Conservation (phyloP, 1,140 invertebrate species). For the Hyles vespertilio region DNA sequence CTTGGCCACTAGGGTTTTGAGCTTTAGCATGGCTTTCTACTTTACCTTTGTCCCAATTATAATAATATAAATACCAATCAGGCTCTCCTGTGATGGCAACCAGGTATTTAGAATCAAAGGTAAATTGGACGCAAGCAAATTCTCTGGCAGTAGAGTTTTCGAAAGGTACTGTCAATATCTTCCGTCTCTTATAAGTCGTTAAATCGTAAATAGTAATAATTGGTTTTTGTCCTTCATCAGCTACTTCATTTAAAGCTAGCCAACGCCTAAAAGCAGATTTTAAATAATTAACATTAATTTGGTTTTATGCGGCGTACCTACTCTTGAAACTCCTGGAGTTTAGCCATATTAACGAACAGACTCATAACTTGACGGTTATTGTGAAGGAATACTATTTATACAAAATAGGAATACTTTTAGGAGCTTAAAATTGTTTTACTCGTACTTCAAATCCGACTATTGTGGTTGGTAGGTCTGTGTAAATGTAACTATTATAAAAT, state of each 20-base stretch:
- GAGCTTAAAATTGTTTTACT: too few relatives aligned
- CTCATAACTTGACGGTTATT: too few relatives aligned
- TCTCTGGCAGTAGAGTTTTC: constrained; percentile 73
- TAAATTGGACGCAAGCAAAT: constrained; percentile 86
- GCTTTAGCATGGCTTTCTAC: constrained; percentile 85
- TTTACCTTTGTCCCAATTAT: constrained; percentile 90
- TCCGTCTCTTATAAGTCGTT: constrained; percentile 77
- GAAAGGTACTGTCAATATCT: constrained; percentile 78
- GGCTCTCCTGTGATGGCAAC: constrained; percentile 86
- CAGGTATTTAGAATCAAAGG: constrained; percentile 86
- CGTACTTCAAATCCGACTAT: too few relatives aligned
- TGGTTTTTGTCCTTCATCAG: constrained; percentile 69
- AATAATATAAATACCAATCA: constrained; percentile 88
- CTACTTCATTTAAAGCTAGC: constrained; percentile 68
- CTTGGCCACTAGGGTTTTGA: constrained; percentile 78
- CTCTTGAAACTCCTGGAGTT: too few relatives aligned
- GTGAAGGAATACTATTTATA: too few relatives aligned
- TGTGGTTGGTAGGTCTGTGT: too few relatives aligned
- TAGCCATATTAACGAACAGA: too few relatives aligned
- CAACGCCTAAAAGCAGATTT: constrained; percentile 72
- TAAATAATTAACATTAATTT: too few relatives aligned
- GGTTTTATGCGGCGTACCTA: too few relatives aligned
- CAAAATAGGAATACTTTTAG: too few relatives aligned
- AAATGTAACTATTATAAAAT: too few relatives aligned
- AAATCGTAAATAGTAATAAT: constrained; percentile 82